These are phyloP conservation scores for Spialia ferax DNA, from an alignment of 2,888 invertebrate species.

Conservation along the genomic window DNA sequence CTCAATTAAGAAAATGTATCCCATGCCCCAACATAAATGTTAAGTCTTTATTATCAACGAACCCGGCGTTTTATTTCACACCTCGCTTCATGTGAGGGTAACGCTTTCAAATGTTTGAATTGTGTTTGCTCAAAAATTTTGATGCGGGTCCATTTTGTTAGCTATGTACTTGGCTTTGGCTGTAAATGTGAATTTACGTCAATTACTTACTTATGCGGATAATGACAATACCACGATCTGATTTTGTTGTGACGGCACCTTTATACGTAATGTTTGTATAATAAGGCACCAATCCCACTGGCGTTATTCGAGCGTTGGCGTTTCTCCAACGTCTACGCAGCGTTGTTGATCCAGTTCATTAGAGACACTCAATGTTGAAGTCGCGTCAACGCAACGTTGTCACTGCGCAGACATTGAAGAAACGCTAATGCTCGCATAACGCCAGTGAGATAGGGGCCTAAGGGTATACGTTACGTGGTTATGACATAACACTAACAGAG, in stretches of 20 bases:
- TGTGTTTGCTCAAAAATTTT: constrained; percentile 19
- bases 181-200: neutral
- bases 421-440: too few species aligned
- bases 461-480: neutral
- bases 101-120: constrained; percentile 13
- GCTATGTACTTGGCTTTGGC: neutral
- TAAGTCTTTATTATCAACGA: neutral
- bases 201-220: neutral
- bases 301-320: too few species aligned
- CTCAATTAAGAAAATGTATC: constrained; percentile 10
- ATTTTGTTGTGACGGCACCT: too few species aligned
- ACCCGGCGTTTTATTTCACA: constrained; percentile 10
- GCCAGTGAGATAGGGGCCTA: too few species aligned
- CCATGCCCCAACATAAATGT: neutral
- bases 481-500: neutral
- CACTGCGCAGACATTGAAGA: too few species aligned
- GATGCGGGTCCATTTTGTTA: constrained; percentile 3
- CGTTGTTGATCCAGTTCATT: too few species aligned
- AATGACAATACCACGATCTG: neutral
- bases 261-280: too few species aligned
- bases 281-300: too few species aligned
- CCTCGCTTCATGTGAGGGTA: neutral
- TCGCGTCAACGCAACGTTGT: too few species aligned
- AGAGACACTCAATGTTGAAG: too few species aligned
- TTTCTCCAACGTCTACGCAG: too few species aligned